Conservation (phyloP, 2,888 invertebrate genomes). For the Sinotaia quadrata region DNA sequence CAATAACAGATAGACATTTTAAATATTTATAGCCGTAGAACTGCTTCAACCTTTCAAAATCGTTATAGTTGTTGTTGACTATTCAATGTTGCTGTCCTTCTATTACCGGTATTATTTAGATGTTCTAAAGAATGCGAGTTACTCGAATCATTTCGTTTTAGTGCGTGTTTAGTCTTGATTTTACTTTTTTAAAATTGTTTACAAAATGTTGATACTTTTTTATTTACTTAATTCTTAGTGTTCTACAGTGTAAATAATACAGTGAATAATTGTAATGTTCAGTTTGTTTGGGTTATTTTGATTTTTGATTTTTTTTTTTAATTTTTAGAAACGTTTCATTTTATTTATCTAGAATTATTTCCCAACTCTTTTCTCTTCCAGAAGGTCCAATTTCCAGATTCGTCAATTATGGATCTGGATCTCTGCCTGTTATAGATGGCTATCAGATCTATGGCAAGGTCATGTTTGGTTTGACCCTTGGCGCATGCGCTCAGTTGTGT, state of each 20-base stretch:
- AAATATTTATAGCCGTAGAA: too few relatives aligned
- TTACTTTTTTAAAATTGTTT: not conserved
- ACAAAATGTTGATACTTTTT: not conserved
- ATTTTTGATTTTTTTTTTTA: not conserved
- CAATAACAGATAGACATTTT: too few relatives aligned
- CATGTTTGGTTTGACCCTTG: conserved; percentile 60
- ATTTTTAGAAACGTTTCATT: not conserved
- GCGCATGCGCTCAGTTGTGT: conserved; percentile 67
- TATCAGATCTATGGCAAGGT: conserved; percentile 62
- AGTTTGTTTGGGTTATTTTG: not conserved
- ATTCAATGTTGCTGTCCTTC: too few relatives aligned
- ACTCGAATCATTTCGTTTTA: too few relatives aligned
- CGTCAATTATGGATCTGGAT: conserved; percentile 66
- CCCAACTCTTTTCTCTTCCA: conserved; percentile 42
- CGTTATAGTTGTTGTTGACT: too few relatives aligned
- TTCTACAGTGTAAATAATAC: not conserved
- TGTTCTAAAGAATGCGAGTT: too few relatives aligned
- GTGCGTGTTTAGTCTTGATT: too few relatives aligned
- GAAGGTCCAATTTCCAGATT: conserved; percentile 64
- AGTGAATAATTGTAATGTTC: not conserved
- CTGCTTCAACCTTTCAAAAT: too few relatives aligned
- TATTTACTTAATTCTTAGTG: not conserved
- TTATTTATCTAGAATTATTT: too few relatives aligned
- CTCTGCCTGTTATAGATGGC: conserved; percentile 58
- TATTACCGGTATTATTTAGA: too few relatives aligned